Conservation (phyloP, 2,797 vertebrate species). For the Tapera naevia region DNA sequence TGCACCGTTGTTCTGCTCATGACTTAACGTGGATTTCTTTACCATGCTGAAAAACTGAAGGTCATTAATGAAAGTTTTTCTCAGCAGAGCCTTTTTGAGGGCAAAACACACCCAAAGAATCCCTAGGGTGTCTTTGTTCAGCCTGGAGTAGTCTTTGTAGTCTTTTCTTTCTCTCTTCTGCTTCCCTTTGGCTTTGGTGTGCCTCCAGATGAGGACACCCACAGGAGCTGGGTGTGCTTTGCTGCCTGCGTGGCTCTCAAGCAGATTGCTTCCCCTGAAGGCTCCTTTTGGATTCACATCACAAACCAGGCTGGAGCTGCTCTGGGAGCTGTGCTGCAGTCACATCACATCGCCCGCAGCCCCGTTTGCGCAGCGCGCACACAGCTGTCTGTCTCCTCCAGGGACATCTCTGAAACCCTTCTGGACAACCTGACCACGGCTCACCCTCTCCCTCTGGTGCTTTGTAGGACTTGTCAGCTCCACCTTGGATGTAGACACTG, state of each 20-base stretch:
- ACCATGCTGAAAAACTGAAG: not conserved
- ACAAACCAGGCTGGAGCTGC: not conserved
- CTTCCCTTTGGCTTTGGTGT: not conserved
- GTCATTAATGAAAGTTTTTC: not conserved
- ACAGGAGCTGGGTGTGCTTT: not conserved
- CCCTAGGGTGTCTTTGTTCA: not conserved
- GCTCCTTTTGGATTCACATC: not conserved
- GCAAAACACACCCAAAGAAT: not conserved
- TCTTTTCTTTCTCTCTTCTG: not conserved
- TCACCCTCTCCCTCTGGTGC: not conserved
- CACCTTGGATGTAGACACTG: not conserved
- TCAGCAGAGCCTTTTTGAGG: not conserved
- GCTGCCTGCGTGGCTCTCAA: not conserved
- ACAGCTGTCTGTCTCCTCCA: not conserved
- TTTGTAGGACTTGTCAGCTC: not conserved
- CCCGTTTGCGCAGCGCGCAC: accelerated
- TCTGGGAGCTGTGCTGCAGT: not conserved
- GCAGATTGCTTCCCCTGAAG: not conserved
- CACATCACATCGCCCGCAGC: not conserved
- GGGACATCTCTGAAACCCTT: not conserved
- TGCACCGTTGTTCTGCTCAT: not conserved
- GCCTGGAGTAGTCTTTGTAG: not conserved
- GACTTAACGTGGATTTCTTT: not conserved
- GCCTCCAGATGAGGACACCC: not conserved
- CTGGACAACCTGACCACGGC: not conserved